Evolutionary conservation across 2,113 vertebrate genomes (phyloP), one percentile per base, ranked within the genome.

Genomic region (Oxygymnocypris stewartii): DNA sequence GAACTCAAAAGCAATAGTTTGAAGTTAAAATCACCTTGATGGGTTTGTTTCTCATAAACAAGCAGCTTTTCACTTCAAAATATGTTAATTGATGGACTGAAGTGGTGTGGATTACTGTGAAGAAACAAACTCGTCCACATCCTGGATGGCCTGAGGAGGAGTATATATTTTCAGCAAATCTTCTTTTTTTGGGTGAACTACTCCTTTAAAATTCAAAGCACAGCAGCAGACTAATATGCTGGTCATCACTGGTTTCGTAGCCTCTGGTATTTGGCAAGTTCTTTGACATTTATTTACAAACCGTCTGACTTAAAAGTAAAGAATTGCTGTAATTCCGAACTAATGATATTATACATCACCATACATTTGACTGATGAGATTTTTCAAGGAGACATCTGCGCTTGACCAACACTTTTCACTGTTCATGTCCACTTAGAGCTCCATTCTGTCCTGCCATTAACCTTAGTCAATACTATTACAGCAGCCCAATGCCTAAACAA

Each of bases 231-330:
- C 73, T 75, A 47, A 47, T 75, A 75, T 75, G 20, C 11, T 75
- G 23, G 73, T 13, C 42, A 49, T 76, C 42, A 49, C 35, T 76
- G n/a, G 5, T 28, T 76, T 76, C 25, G 31, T 79, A 57, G 25
- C 47, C 28, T 37, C 10, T 1, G 23, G 42, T 79, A 57, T 57
- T 54, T 79, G 76, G 25, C 76, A 23, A 57, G 28, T 6, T 28
- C 28, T 49, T 47, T 49, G 74, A 76, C 42, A 49, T 76, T 28
- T 49, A 76, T 76, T 49, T 76, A 76, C 42, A 25, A 13, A 47
- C 42, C 12, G 42, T 37, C 76, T 79, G 76, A 51, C 28, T 79
- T 57, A 31, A 54, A 79, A 79, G 49, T 79, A 42, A 76, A 49
- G 49, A 79, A 51, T 57, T 37, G 76, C 76, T 54, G 25, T 35